Conservation (phyloP, 2,888 invertebrate species). For the Agrotis puta region DNA sequence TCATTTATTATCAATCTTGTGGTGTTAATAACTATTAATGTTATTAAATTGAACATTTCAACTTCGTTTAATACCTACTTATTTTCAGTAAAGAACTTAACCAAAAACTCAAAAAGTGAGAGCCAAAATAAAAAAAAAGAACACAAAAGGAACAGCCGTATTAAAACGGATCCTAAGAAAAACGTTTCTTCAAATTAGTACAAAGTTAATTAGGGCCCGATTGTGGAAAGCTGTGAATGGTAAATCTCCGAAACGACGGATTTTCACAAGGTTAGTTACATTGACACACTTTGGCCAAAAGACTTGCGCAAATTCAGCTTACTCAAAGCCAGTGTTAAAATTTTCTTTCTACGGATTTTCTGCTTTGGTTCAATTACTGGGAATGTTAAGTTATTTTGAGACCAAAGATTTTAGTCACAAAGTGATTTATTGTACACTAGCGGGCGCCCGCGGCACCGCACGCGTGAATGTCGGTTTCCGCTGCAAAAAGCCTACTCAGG, state of each 20-base stretch:
- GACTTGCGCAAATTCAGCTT: conserved; percentile 10
- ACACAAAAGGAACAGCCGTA: background rate
- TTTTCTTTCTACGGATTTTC: conserved; percentile 13
- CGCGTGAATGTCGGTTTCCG: too few species aligned
- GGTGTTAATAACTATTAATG: background rate
- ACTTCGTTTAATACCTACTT: background rate
- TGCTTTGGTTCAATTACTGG: conserved; percentile 12
- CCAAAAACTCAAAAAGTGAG: background rate
- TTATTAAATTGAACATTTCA: background rate
- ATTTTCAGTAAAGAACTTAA: background rate
- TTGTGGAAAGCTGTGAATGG: conserved; percentile 24
- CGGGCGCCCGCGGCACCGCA: too few species aligned
- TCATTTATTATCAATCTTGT: background rate
- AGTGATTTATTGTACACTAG: background rate
- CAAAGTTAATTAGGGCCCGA: conserved; percentile 51
- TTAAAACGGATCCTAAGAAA: conserved; percentile 23
- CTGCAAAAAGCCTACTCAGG: too few species aligned
- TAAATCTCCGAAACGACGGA: conserved; percentile 1
- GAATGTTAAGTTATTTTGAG: background rate
- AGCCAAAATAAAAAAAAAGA: conserved; percentile 8
- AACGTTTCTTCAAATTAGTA: conserved; percentile 37
- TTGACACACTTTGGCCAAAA: conserved; percentile 16
- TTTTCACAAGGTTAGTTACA: conserved; percentile 21
- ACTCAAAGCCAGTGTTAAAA: conserved; percentile 1
- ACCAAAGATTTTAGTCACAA: background rate